Evolutionary conservation across 2,888 invertebrate species (phyloP).

Genomic region (Lordiphosa andalusiaca): DNA sequence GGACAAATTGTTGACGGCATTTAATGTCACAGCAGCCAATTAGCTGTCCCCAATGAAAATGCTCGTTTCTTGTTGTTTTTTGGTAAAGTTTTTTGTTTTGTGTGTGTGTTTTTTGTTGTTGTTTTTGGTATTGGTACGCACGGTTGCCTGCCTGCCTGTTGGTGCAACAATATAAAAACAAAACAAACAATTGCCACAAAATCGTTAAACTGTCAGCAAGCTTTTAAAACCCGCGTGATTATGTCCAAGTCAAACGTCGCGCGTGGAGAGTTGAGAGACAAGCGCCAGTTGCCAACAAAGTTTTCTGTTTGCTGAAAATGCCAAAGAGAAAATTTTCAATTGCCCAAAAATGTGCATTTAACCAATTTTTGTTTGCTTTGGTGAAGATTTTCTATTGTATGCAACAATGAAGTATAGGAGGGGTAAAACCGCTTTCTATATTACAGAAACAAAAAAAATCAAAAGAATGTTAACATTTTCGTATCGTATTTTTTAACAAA

Average conservation of each 20-base stretch:
- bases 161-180: slow-evolving; percentile 45
- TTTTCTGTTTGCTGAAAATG: slow-evolving; percentile 44
- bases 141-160: slow-evolving; percentile 51
- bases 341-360: slow-evolving; percentile 47
- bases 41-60: slow-evolving; percentile 73
- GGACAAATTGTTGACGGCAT: slow-evolving; percentile 76
- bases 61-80: slow-evolving; percentile 46
- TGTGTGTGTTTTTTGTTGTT: slow-evolving; percentile 20
- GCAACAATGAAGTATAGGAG: no score
- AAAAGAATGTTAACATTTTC: no score
- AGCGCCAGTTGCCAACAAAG: slow-evolving; percentile 63
- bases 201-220: slow-evolving; percentile 78
- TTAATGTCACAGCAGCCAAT: slow-evolving; percentile 76
- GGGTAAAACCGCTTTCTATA: no score
- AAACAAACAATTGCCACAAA: slow-evolving; percentile 75
- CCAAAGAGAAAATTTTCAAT: slow-evolving; percentile 60
- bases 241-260: slow-evolving; percentile 54
- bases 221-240: slow-evolving; percentile 73
- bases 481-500: no score
- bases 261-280: slow-evolving; percentile 46
- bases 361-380: slow-evolving; percentile 22
- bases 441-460: no score
- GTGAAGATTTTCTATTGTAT: slow-evolving; percentile 20
- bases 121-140: slow-evolving; percentile 60
- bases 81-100: slow-evolving; percentile 28